phyloP scores from a whole-genome alignment of 1,140 invertebrate genomes.

The Pomacea maculata region DNA sequence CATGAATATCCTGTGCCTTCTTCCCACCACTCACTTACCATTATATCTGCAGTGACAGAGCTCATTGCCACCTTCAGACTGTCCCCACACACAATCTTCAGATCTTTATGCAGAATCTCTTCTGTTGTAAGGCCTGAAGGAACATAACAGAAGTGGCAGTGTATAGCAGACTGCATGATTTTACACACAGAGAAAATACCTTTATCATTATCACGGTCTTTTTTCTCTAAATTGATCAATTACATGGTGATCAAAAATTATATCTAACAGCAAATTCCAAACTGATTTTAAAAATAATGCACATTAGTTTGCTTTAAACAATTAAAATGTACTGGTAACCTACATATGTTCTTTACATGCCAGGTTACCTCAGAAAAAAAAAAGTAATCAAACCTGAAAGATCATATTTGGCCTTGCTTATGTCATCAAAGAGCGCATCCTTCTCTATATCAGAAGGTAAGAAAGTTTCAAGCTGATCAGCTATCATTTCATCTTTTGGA shows the following conservation, averaged over 20 bases:
- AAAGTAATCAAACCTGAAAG: constrained; percentile 52
- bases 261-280: too few species aligned
- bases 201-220: too few species aligned
- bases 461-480: constrained; percentile 38
- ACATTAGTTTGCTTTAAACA: too few species aligned
- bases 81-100: constrained; percentile 69
- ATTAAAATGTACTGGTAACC: too few species aligned
- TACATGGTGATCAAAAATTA: too few species aligned
- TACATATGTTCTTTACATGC: too few species aligned
- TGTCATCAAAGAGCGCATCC: constrained; percentile 64
- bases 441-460: constrained; percentile 54
- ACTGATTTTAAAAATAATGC: too few species aligned
- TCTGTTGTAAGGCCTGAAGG: constrained; percentile 63
- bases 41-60: constrained; percentile 70
- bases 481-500: constrained; percentile 70
- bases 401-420: constrained; percentile 72
- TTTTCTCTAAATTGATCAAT: too few species aligned
- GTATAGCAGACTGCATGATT: too few species aligned
- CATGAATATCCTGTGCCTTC: neutral
- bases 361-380: too few species aligned
- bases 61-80: constrained; percentile 69
- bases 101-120: constrained; percentile 74
- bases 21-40: constrained; percentile 38
- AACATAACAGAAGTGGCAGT: neutral
- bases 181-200: too few species aligned